Percentiles rank a stretch among this genome's conserved stretches.
Conservation (phyloP, 2,113 vertebrate species). For the Columbina picui region DNA sequence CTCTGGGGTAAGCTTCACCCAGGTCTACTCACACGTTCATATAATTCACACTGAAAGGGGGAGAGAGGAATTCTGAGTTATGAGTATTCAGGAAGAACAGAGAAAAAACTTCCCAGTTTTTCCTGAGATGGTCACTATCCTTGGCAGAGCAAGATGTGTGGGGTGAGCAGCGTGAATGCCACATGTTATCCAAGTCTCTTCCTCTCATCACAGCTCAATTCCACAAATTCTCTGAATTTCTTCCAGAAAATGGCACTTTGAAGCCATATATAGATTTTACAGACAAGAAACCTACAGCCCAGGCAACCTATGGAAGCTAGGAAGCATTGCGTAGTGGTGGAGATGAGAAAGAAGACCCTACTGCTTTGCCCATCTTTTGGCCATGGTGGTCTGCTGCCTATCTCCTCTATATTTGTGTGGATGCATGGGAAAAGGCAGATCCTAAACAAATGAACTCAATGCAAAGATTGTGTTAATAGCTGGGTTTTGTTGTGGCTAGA, state of each 20-base stretch:
- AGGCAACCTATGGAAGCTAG: background rate
- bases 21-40: background rate
- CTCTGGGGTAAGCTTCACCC: background rate
- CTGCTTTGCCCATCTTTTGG: background rate
- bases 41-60: too few species aligned
- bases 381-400: background rate
- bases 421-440: background rate
- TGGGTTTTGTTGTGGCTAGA: background rate
- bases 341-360: background rate
- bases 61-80: background rate
- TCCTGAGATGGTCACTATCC: background rate
- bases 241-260: background rate
- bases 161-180: background rate
- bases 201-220: background rate
- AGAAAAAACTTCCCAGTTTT: accelerated
- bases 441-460: background rate
- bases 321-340: background rate
- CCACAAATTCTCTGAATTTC: background rate
- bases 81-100: background rate
- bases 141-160: background rate
- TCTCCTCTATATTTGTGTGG: background rate
- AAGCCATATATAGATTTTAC: background rate
- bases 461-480: background rate
- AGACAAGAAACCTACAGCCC: background rate
- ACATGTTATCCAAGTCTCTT: background rate